phyloP scores from a whole-genome alignment of 1,140 invertebrate species.

The Homarus americanus region DNA sequence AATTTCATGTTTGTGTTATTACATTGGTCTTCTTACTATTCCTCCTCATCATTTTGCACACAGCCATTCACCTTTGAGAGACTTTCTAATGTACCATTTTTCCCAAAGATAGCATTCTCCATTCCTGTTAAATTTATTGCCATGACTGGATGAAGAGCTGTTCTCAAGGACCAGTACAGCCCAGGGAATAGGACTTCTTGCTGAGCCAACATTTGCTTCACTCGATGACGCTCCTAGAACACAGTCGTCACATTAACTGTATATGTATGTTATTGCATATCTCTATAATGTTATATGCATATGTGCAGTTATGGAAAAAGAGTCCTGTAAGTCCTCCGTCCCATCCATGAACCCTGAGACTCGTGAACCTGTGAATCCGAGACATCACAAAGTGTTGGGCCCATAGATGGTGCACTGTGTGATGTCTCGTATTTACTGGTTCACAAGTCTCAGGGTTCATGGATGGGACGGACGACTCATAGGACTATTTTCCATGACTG shows the following conservation, averaged over 20 bases:
- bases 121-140: conserved; percentile 81
- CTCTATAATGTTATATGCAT: neutral
- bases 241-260: conserved; percentile 14
- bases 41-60: neutral
- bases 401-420: no score
- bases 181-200: conserved; percentile 88
- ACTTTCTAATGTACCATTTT: conserved; percentile 43
- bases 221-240: conserved; percentile 83
- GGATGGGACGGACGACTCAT: no score
- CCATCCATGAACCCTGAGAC: no score
- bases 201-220: conserved; percentile 85
- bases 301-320: no score
- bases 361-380: no score
- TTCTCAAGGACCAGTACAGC: conserved; percentile 84
- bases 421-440: no score
- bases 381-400: no score
- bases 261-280: neutral
- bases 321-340: no score
- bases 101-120: conserved; percentile 77
- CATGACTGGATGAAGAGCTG: conserved; percentile 86
- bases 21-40: neutral
- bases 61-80: neutral
- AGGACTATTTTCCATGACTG: no score
- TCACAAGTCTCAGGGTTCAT: no score
- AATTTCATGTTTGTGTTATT: neutral